Conservation (phyloP, 2,797 vertebrate genomes). For the Pipistrellus kuhlii region DNA sequence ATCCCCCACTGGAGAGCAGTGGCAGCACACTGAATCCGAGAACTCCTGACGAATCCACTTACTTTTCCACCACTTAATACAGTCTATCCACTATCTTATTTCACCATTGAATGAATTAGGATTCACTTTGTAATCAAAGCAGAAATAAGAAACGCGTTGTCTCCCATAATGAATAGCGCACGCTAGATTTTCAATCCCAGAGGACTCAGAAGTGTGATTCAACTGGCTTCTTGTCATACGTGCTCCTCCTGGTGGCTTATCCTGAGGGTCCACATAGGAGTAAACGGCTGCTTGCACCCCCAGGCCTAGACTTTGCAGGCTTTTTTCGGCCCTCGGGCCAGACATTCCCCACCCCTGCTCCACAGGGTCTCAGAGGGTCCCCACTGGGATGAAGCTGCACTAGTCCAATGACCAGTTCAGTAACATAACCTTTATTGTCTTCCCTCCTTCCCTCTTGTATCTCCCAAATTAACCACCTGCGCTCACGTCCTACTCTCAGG, state of each 20-base stretch:
- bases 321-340: too few relatives aligned
- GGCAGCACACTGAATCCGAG: not conserved
- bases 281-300: not conserved
- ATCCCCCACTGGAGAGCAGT: not conserved
- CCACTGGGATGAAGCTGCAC: too few relatives aligned
- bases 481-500: not conserved
- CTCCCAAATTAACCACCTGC: not conserved
- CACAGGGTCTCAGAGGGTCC: too few relatives aligned
- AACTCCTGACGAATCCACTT: not conserved
- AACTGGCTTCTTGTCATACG: not conserved
- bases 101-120: not conserved
- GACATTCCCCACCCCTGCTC: too few relatives aligned
- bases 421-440: too few relatives aligned
- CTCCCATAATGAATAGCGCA: not conserved
- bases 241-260: not conserved
- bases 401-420: too few relatives aligned
- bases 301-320: not conserved
- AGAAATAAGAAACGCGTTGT: not conserved
- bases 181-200: not conserved
- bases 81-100: not conserved
- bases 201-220: not conserved
- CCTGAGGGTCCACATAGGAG: not conserved
- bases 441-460: too few relatives aligned
- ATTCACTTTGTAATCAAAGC: not conserved
- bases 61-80: not conserved